Evolutionary conservation across 1,140 invertebrate species (phyloP).

Genomic region (Dreissena polymorpha): DNA sequence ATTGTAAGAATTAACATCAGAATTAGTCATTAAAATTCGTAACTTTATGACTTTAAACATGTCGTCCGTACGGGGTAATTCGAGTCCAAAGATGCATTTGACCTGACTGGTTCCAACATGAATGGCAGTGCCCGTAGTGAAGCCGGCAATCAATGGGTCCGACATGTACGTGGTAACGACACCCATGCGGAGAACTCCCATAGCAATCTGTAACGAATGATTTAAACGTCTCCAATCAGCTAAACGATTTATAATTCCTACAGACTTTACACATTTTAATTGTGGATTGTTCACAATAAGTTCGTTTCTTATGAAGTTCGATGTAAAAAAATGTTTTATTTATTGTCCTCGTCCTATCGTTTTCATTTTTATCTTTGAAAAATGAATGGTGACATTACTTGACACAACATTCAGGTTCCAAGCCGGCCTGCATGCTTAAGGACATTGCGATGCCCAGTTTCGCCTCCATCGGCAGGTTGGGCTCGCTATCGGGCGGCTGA

Average conservation of each 20-base stretch:
- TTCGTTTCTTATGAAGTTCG: no score
- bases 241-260: no score
- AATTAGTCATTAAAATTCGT: no score
- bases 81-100: slow-evolving; percentile 75
- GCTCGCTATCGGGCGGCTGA: background rate
- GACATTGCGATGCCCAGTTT: slow-evolving; percentile 66
- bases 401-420: slow-evolving; percentile 51
- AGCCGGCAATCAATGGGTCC: slow-evolving; percentile 78
- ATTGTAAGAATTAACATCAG: no score
- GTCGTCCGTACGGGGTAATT: slow-evolving; percentile 65
- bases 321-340: no score
- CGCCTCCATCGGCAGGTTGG: slow-evolving; percentile 54
- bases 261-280: no score
- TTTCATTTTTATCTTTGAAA: no score
- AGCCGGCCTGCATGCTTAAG: slow-evolving; percentile 69
- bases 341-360: no score
- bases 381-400: no score
- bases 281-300: no score
- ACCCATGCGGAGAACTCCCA: slow-evolving; percentile 77
- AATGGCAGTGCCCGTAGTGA: slow-evolving; percentile 78
- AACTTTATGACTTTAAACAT: slow-evolving; percentile 69
- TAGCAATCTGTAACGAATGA: slow-evolving; percentile 65
- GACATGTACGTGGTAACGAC: slow-evolving; percentile 77
- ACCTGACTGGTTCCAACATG: slow-evolving; percentile 79
- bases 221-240: background rate